phyloP scores from a whole-genome alignment of 2,113 vertebrate species.

The Phocoena sinus region DNA sequence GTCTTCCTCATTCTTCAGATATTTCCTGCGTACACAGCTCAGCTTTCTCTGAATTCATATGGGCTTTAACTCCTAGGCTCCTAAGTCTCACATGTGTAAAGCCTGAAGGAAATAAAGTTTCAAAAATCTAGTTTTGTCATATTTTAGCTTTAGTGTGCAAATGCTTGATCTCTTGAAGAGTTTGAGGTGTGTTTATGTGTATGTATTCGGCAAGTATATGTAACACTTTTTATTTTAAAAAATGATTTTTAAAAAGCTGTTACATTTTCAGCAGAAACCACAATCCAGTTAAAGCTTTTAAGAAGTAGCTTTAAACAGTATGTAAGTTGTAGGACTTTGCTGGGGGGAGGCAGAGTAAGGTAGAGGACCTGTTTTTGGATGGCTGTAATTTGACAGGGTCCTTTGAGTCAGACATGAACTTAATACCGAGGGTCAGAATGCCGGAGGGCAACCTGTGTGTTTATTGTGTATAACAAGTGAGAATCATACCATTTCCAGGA shows the following conservation, averaged over 20 bases:
- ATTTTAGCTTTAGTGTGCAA: conserved; percentile 3
- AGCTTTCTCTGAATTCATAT: neutral
- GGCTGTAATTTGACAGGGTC: neutral
- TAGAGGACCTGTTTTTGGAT: neutral
- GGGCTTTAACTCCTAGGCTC: neutral
- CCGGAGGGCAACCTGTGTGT: neutral
- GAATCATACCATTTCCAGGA: neutral
- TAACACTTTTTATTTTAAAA: neutral
- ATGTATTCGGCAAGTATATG: neutral
- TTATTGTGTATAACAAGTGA: neutral
- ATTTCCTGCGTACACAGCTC: neutral
- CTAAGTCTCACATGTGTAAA: neutral
- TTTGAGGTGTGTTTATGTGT: neutral
- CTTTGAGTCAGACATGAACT: neutral
- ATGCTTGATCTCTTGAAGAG: neutral
- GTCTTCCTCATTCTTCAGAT: conserved; percentile 4
- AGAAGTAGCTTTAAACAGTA: neutral
- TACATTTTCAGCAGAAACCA: neutral
- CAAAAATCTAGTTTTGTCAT: neutral
- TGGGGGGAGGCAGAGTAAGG: neutral
- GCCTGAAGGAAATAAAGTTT: neutral
- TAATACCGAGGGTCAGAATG: neutral
- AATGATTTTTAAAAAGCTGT: neutral
- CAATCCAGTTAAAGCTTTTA: neutral
- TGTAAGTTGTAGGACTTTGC: neutral